phyloP scores from a whole-genome alignment of 2,113 vertebrate genomes.

The Asarcornis scutulata region DNA sequence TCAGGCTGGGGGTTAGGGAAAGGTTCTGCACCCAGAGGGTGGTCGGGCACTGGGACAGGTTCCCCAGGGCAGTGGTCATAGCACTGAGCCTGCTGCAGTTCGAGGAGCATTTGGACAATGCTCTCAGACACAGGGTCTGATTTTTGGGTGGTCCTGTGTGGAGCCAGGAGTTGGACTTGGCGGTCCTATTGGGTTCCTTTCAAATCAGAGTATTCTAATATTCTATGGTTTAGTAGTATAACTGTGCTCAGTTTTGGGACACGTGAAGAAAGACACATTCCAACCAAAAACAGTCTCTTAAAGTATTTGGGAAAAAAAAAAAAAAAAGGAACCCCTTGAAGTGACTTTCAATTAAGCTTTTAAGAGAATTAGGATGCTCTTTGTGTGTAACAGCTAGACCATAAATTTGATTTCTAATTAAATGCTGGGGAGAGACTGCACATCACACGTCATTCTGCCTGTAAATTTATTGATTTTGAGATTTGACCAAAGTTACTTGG shows the following conservation, averaged over 20 bases:
- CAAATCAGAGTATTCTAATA: neutral
- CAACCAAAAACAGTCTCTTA: neutral
- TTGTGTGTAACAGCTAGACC: neutral
- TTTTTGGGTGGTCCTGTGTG: neutral
- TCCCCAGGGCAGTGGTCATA: neutral
- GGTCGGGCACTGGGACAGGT: neutral
- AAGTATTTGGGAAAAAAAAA: neutral
- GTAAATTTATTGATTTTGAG: neutral
- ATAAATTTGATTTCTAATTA: conserved; percentile 18
- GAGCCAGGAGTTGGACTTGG: neutral
- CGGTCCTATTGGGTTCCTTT: neutral
- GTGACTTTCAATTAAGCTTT: neutral
- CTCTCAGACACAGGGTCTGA: neutral
- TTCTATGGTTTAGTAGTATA: neutral
- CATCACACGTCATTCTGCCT: neutral
- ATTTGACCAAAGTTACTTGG: neutral
- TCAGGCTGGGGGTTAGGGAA: neutral
- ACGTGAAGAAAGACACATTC: neutral
- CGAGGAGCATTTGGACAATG: neutral
- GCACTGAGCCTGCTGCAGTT: neutral
- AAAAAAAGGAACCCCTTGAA: conserved; percentile 1
- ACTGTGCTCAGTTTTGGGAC: neutral
- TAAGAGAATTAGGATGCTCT: neutral
- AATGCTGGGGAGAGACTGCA: neutral
- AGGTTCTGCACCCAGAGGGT: neutral